Base-by-base conservation (phyloP, 2,888 invertebrate species). In the Pristionchus japonicus region DNA sequence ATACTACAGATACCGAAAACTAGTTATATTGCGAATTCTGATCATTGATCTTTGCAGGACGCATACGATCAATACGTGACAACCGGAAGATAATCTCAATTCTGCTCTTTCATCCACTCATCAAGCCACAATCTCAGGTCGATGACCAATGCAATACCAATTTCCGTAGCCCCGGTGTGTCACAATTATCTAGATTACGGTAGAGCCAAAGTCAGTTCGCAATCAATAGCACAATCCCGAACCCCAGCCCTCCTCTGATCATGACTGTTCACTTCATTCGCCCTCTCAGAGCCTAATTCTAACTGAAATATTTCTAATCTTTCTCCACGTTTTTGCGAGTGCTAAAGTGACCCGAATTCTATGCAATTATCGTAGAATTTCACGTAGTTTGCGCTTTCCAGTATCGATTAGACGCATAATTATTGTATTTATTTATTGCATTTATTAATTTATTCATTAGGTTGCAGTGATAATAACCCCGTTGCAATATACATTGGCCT, bases 51-150 rank as follows among this genome's bases (percentile, higher is more conserved):
- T 85, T 85, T 43, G 23, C 67, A 86, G 64, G 92, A 92, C 74
- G 94, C 94, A 20, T 94, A 94, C 89, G 94, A 94, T 89, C 89
- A 92, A 89, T 94, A 94, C 87, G 94, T 94, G 49, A 92, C 91
- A 57, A 87, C 87, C 9, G 87, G 87, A 40, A 23, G 87, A 87
- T 87, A 64, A 64, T n/a, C 52, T 43, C 52, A 34, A n/a, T 34
- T 43, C 67, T 34, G 3, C 31, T 7, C 43, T 43, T 43, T 9
- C 43, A 43, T 43, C n/a, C 77, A 0, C n/a, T 11, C 77, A 3
- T 77, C 77, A 74, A 74, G 20, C 17, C 20, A 13, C 20, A 20
- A 4, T 17, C 43, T 77, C 77, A 77, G 43, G 37, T 77, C 43
- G 3, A 23, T 9, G 77, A 74, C 15, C 43, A 27, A 74, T 77